phyloP scores from a whole-genome alignment of 1,140 invertebrate species.

The Dolichoris vasculosae region DNA sequence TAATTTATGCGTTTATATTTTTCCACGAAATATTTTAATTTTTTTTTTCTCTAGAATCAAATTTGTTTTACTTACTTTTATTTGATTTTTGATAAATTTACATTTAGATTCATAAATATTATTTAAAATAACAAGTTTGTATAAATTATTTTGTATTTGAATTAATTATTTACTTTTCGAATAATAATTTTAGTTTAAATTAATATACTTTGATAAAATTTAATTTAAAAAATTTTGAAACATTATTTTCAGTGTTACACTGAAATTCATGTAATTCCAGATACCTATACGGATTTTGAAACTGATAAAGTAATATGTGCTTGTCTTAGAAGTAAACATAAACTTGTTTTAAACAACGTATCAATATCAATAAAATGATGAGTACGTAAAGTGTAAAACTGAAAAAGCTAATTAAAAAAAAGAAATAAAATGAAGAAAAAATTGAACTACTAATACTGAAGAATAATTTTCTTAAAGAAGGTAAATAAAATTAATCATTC shows the following conservation, averaged over 20 bases:
- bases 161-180: not conserved
- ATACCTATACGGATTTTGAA: not conserved
- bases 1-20: not conserved
- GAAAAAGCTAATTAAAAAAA: no score
- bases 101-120: not conserved
- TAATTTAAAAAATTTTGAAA: not conserved
- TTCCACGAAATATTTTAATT: not conserved
- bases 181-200: not conserved
- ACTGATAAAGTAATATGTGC: conserved; percentile 2
- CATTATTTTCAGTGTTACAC: not conserved
- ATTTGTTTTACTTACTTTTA: not conserved
- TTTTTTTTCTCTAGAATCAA: not conserved
- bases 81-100: not conserved
- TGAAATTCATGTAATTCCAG: not conserved
- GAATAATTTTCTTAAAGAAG: not conserved
- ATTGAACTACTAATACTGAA: not conserved
- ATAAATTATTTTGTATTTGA: not conserved
- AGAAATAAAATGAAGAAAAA: not conserved
- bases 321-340: not conserved
- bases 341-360: not conserved
- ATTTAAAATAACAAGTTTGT: not conserved
- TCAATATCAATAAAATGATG: not conserved
- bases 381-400: not conserved
- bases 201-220: not conserved
- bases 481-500: not conserved